A percentile compares a stretch with the other conserved stretches of the same genome.
phyloP scores from a whole-genome alignment of 2,113 vertebrate genomes.

The Pluvianellus socialis region DNA sequence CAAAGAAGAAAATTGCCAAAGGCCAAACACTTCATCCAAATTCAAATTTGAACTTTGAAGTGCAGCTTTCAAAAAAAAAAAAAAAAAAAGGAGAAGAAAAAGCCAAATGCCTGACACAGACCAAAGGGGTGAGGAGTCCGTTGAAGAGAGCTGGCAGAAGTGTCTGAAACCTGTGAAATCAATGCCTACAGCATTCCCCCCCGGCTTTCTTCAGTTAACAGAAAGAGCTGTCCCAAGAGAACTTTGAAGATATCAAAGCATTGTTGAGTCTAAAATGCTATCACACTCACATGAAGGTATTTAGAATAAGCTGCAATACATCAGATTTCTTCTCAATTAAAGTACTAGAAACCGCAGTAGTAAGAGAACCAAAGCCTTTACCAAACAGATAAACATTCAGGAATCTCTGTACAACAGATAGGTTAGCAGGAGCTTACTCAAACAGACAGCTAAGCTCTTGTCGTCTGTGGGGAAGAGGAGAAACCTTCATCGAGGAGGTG shows the following conservation, averaged over 20 bases:
- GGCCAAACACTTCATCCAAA: background rate
- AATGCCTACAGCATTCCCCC: background rate
- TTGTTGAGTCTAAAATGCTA: background rate
- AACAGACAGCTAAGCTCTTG: background rate
- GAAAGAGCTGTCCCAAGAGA: slow-evolving; percentile 11
- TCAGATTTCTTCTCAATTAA: background rate
- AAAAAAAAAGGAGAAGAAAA: background rate
- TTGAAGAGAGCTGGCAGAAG: background rate
- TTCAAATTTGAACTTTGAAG: background rate
- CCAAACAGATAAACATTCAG: background rate
- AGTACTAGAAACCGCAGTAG: background rate
- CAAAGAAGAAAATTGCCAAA: background rate
- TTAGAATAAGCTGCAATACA: slow-evolving; percentile 30
- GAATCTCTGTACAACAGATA: background rate
- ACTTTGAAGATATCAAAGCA: slow-evolving; percentile 28
- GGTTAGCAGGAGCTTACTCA: background rate
- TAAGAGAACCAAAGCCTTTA: background rate
- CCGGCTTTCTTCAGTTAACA: background rate
- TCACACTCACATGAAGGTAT: background rate
- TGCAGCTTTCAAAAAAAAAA: background rate
- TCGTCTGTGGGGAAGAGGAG: background rate
- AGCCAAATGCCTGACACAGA: slow-evolving; percentile 16
- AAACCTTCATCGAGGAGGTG: background rate
- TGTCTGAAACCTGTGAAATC: background rate
- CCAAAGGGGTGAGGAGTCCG: background rate